These are phyloP conservation scores for Himalopsyche kuldschensis DNA, from an alignment of 2,888 invertebrate genomes.

Conservation along the genomic window DNA sequence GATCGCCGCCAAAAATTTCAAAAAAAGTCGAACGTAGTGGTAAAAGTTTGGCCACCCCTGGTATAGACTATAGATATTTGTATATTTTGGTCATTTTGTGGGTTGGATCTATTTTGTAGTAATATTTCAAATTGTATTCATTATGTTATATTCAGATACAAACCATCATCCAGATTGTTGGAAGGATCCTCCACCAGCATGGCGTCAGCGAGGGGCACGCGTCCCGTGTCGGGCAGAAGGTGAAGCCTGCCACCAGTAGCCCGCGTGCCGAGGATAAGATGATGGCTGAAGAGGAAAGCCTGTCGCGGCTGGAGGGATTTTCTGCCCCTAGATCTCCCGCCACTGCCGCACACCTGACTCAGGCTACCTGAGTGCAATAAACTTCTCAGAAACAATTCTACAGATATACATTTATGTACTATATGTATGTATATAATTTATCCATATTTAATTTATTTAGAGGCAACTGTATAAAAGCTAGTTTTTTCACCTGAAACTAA, in stretches of 20 bases:
- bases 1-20: too few relatives aligned
- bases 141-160: not conserved
- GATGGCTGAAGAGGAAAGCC: slow-evolving; percentile 90
- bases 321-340: slow-evolving; percentile 57
- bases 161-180: slow-evolving; percentile 70
- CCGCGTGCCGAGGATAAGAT: slow-evolving; percentile 80
- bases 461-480: too few relatives aligned
- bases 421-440: too few relatives aligned
- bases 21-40: too few relatives aligned
- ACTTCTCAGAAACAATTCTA: not conserved
- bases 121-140: not conserved
- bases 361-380: slow-evolving; percentile 63
- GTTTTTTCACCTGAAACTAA: too few relatives aligned
- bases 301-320: slow-evolving; percentile 63
- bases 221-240: slow-evolving; percentile 78
- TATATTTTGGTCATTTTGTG: too few relatives aligned
- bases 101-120: too few relatives aligned
- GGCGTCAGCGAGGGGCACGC: slow-evolving; percentile 81
- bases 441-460: too few relatives aligned
- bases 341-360: slow-evolving; percentile 69
- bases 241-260: slow-evolving; percentile 85
- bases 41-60: too few relatives aligned
- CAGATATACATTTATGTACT: too few relatives aligned
- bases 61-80: too few relatives aligned
- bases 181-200: slow-evolving; percentile 83